Base-by-base conservation (phyloP, 2,113 vertebrate genomes). In the Plectropomus leopardus region DNA sequence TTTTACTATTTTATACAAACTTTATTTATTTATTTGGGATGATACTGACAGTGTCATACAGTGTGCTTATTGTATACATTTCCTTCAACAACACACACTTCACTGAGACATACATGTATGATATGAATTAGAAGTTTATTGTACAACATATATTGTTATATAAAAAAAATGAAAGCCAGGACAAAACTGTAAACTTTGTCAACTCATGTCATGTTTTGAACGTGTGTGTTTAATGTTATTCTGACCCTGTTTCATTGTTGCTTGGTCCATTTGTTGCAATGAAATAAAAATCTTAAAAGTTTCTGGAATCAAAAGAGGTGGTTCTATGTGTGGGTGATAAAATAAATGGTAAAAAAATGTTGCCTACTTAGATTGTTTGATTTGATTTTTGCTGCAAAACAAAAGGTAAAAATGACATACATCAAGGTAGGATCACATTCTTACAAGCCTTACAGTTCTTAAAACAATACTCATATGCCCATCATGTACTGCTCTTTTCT, bases 1-100 rank as follows among this genome's bases (percentile, higher is more conserved):
- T 65, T 1, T 45, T 53, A 34, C 15, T 34, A 15, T 70, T 61
- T 64, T n/a, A 45, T 54, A 1, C 7, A 26, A 5, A 3, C 23
- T 70, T 65, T 17, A 57, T 64, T 63, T 64, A 64, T 80, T 66
- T 17, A 57, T 64, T 53, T 64, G 23, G 30, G 40, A 23, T 45
- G 16, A 16, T 19, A 21, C 10, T 17, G 21, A 8, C 32, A 24
- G 58, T 34, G 32, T 51, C n/a, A 24, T 13, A 60, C 32, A 59
- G 17, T 21, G n/a, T 55, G 48, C 32, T 53, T 4, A 44, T 13
- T 21, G 32, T 14, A 32, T 13, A 40, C 21, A 50, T 17, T 32
- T 47, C 32, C 58, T 57, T 57, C 40, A 76, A 50, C 14, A 4
- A 71, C 23, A 36, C 32, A 72, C 23, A 51, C 14, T 9, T 21